These are phyloP conservation scores for Sclerurus mexicanus DNA, from an alignment of 2,113 vertebrate genomes.

Conservation along the genomic window DNA sequence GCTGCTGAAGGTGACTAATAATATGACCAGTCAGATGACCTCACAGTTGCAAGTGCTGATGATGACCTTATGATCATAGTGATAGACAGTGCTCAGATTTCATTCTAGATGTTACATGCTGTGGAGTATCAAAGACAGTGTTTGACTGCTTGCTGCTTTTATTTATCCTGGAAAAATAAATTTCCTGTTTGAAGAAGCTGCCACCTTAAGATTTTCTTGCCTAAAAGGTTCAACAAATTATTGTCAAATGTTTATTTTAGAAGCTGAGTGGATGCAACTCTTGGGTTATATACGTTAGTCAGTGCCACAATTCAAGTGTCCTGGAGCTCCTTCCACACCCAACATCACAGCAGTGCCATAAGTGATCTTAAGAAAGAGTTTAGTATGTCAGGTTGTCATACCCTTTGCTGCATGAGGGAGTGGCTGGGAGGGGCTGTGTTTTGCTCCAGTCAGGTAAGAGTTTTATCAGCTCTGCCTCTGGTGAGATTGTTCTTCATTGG, in stretches of 20 bases:
- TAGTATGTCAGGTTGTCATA: neutral
- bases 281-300: neutral
- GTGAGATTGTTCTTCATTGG: neutral
- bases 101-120: neutral
- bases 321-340: neutral
- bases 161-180: neutral
- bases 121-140: neutral
- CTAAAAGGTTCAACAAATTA: neutral
- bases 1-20: conserved; percentile 20
- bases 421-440: neutral
- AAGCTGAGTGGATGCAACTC: neutral
- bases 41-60: neutral
- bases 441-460: neutral
- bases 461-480: neutral
- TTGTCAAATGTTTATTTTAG: neutral
- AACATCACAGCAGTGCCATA: neutral
- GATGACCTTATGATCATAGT: neutral
- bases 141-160: neutral
- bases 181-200: neutral
- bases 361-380: neutral
- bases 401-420: neutral
- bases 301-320: neutral
- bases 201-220: neutral
- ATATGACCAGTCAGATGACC: neutral
- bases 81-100: neutral